Conservation (phyloP, 1,140 invertebrate genomes). For the Vanessa tameamea region DNA sequence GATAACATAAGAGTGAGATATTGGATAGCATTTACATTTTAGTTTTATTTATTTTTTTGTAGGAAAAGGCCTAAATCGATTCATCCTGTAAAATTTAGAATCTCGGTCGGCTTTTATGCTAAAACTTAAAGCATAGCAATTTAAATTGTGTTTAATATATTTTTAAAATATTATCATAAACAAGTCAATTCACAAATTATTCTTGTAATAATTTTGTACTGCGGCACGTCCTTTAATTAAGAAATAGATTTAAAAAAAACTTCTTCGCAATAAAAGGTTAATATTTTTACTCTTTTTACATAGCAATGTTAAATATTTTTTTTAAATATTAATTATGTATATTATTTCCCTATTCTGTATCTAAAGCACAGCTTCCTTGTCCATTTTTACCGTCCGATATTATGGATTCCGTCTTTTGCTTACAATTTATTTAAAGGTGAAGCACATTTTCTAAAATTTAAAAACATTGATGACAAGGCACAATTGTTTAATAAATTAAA, state of each 20-base stretch:
- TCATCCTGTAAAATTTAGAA: not conserved
- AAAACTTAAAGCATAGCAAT: not conserved
- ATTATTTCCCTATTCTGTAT: conserved; percentile 13
- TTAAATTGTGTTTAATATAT: not conserved
- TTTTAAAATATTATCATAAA: conserved; percentile 1
- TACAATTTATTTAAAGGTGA: conserved; percentile 23
- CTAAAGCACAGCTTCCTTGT: conserved; percentile 37
- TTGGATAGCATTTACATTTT: too few relatives aligned
- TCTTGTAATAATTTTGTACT: conserved; percentile 9
- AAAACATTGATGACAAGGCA: not conserved
- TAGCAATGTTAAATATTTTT: not conserved
- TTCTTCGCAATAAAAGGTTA: conserved; percentile 2
- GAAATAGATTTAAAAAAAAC: not conserved
- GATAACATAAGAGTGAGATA: too few relatives aligned
- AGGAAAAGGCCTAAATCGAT: conserved; percentile 7
- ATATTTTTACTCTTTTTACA: conserved; percentile 2
- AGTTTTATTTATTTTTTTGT: not conserved
- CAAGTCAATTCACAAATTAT: conserved; percentile 7
- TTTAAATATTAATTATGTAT: not conserved
- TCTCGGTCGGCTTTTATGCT: not conserved
- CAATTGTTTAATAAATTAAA: not conserved
- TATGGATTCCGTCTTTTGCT: conserved; percentile 60
- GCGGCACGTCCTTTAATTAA: conserved; percentile 8
- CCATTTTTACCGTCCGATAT: conserved; percentile 60
- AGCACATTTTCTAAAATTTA: not conserved